phyloP scores from a whole-genome alignment of 2,888 invertebrate genomes.

The Phymatocera aterrima region DNA sequence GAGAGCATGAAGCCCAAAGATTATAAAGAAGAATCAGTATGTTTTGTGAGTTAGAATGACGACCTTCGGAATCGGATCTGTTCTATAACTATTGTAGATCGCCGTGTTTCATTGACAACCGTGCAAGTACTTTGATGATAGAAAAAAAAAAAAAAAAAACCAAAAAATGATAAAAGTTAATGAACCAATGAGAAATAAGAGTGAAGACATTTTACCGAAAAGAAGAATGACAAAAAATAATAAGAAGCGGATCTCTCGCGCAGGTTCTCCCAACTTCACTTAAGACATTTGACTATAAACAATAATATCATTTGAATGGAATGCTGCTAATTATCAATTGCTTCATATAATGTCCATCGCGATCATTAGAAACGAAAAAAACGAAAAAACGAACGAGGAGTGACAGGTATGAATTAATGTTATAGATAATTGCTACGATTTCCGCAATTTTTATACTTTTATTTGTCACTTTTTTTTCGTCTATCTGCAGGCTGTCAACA shows the following conservation, averaged over 20 bases:
- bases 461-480: neutral
- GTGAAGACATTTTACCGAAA: neutral
- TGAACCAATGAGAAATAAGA: neutral
- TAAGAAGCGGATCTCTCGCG: neutral
- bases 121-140: neutral
- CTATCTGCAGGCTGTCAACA: neutral
- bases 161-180: too few relatives aligned
- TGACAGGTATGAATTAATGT: neutral
- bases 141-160: neutral
- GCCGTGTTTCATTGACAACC: neutral
- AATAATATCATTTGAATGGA: neutral
- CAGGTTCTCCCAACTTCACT: neutral
- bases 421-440: neutral
- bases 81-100: neutral
- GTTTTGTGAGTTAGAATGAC: neutral
- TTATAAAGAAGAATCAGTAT: conserved; percentile 18
- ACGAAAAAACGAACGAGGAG: neutral
- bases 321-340: neutral
- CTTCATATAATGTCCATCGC: neutral
- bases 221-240: too few relatives aligned
- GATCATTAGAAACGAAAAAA: too few relatives aligned
- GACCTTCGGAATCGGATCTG: neutral
- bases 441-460: neutral
- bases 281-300: neutral
- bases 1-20: too few relatives aligned